Conservation (phyloP, 2,113 vertebrate species). For the Cercocebus atys region DNA sequence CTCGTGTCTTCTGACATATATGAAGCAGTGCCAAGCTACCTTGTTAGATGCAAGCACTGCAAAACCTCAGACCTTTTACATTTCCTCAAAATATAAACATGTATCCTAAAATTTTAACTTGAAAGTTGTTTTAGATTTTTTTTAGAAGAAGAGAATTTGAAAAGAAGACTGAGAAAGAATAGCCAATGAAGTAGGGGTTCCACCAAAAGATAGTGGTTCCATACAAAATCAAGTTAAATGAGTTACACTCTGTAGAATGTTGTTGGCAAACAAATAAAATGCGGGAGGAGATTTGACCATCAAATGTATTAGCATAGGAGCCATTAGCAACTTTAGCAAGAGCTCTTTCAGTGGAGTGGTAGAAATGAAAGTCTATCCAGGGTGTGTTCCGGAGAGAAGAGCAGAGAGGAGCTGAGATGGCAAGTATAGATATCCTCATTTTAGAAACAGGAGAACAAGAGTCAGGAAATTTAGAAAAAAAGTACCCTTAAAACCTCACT, state of each 20-base stretch:
- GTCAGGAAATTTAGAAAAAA: background rate
- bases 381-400: background rate
- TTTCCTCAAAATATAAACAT: background rate
- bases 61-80: background rate
- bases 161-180: background rate
- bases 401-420: background rate
- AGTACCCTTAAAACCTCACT: background rate
- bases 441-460: background rate
- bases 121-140: background rate
- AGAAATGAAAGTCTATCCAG: background rate
- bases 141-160: background rate
- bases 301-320: rapidly evolving
- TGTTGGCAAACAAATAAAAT: background rate
- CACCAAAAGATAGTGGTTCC: background rate
- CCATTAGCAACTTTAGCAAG: background rate
- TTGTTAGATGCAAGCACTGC: background rate
- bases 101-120: background rate
- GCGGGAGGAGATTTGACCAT: rapidly evolving
- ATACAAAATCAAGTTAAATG: background rate
- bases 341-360: background rate
- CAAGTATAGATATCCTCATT: background rate
- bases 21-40: background rate
- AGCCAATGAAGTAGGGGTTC: background rate
- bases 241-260: background rate
- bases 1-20: background rate